Evolutionary conservation across 64 coral and sea anemone genomes (phyloP), one percentile per base, ranked within the genome.

Genomic region (Platygyra sinensis): DNA sequence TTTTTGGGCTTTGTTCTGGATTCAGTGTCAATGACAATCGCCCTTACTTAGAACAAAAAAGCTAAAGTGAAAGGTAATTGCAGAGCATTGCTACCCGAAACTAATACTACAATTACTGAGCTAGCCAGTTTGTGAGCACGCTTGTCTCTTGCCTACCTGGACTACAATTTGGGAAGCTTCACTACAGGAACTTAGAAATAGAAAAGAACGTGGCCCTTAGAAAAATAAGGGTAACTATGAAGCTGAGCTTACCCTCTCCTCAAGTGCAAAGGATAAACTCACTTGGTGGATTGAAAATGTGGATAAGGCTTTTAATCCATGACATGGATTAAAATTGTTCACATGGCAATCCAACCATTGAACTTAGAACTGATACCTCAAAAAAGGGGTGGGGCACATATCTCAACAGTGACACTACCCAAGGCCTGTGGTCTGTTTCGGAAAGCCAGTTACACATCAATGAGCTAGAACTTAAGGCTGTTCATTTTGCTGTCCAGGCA

Each of bases 281-380:
- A n/a, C n/a, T n/a, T n/a, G n/a, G n/a, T n/a, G n/a, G n/a, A n/a
- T n/a, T n/a, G n/a, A n/a, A n/a, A n/a, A n/a, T n/a, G n/a, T n/a
- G n/a, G n/a, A n/a, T n/a, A n/a, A n/a, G 83, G 87, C 24, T 73
- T 92, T 22, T n/a, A n/a, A n/a, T n/a, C 27, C 28, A 2, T 88
- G 86, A 50, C n/a, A n/a, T 92, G 90, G 90, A 67, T 93, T 49
- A 24, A 93, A 28, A 92, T 86, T 84, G 82, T 77, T 75, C 90
- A 62, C 67, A 86, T 78, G 59, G 30, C 18, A 86, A 77, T 30
- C 91, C 85, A 93, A 84, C n/a, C n/a, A n/a, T n/a, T n/a, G n/a
- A n/a, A n/a, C n/a, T n/a, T n/a, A n/a, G n/a, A n/a, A n/a, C n/a
- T 59, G 91, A 88, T 87, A 77, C 84, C 61, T 93, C 91, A 80